A percentile compares a stretch with the other conserved stretches of the same genome.
These are phyloP conservation scores for Aphidoletes aphidimyza DNA, from an alignment of 2,888 invertebrate species.

Conservation along the genomic window DNA sequence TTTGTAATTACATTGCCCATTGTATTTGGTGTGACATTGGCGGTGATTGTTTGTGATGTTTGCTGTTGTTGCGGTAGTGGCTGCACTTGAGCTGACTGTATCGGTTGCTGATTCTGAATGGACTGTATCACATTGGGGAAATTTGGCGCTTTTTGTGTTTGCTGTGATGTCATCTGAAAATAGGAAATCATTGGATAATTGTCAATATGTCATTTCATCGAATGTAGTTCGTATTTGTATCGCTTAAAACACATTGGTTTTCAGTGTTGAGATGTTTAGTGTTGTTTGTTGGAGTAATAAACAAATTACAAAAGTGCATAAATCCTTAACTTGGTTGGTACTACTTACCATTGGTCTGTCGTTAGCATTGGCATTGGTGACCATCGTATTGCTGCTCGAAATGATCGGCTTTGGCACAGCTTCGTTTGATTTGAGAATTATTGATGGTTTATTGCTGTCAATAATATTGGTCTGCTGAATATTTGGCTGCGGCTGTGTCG, in stretches of 20 bases:
- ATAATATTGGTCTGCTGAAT: conserved; percentile 6
- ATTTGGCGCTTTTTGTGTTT: background rate
- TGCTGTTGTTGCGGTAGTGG: conserved; percentile 54
- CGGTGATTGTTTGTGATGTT: background rate
- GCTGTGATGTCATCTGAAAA: conserved; percentile 33
- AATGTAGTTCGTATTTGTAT: too few relatives aligned
- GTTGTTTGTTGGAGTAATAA: too few relatives aligned
- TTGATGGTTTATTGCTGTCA: conserved; percentile 26
- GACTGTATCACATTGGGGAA: conserved; percentile 33
- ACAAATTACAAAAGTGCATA: background rate
- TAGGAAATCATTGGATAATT: too few relatives aligned
- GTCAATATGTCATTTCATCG: too few relatives aligned
- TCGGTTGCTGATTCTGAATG: conserved; percentile 53
- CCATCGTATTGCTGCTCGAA: background rate
- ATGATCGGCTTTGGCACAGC: conserved; percentile 44
- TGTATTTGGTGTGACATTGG: background rate
- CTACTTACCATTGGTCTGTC: conserved; percentile 13
- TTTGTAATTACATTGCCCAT: background rate
- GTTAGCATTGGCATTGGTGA: conserved; percentile 35
- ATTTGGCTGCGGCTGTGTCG: background rate
- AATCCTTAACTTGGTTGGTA: too few relatives aligned
- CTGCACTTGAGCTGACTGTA: background rate
- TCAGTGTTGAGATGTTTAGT: too few relatives aligned
- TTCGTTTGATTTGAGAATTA: conserved; percentile 37
- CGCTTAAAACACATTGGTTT: too few relatives aligned